Evolutionary conservation across 2,797 vertebrate species (phyloP).

Genomic region (Dromococcyx pavoninus): DNA sequence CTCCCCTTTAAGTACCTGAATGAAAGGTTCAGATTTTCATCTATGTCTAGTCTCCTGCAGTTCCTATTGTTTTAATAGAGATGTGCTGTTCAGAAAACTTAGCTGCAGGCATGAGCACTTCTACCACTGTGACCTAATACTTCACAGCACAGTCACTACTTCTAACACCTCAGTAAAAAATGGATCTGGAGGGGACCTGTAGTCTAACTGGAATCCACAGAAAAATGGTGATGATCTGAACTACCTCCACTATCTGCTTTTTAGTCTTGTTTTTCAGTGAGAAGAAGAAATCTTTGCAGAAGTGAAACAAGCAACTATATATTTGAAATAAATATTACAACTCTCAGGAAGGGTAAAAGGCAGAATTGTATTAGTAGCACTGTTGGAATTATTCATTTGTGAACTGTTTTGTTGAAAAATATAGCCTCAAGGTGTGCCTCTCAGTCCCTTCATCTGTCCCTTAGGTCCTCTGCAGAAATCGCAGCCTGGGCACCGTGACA

Average conservation of each 20-base stretch:
- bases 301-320: not conserved
- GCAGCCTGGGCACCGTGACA: not conserved
- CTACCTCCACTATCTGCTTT: not conserved
- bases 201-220: not conserved
- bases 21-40: constrained; percentile 49
- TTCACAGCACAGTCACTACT: constrained; percentile 38
- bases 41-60: not conserved
- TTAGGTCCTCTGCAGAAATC: not conserved
- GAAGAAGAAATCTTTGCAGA: not conserved
- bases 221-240: constrained; percentile 6
- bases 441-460: not conserved
- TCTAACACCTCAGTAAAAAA: constrained; percentile 20
- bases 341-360: not conserved
- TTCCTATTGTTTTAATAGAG: constrained; percentile 51
- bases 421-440: not conserved
- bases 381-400: not conserved
- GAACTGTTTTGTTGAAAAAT: not conserved
- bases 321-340: not conserved
- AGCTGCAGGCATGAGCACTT: constrained; percentile 7
- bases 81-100: constrained; percentile 37
- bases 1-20: not conserved
- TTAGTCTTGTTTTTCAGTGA: not conserved
- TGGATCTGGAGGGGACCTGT: not conserved
- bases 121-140: constrained; percentile 26
- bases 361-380: not conserved